Base-by-base conservation (phyloP, 1,140 invertebrate genomes). In the Calephelis virginiensis region DNA sequence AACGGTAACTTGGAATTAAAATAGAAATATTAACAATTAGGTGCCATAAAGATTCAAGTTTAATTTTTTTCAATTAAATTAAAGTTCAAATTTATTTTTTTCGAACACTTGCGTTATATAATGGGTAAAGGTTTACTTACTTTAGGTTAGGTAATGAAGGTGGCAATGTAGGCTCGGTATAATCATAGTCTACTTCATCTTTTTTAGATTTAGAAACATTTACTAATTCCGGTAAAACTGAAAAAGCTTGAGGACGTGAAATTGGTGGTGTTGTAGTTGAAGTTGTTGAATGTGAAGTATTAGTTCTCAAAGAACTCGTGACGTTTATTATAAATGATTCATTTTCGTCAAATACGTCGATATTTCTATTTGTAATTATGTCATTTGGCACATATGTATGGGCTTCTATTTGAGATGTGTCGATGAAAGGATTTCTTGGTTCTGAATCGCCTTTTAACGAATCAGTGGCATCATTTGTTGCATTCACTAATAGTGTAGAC, bases 111-210 rank as follows among this genome's bases (percentile, higher is more conserved):
- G 28, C 28, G 28, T 28, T 17, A 28, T 28, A 3, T 28, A 28
- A 28, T 28, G 2, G 28, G 28, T 28, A 28, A 28, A 28, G 28
- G 0, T 28, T 28, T 72, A 76, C 81, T 89, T 89, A 93, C 93
- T 92, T 92, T 69, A 96, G 91, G 87, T 96, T 96, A 10, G 95
- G 95, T 63, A 96, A 83, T 0, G 95, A 96, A 10, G 95, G 95
- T 9, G 95, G 95, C 63, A 96, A 79, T 6, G 94, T 94, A 1
- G 94, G 94, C 68, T 94, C 94, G 69, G 94, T 93, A 75, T 95
- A 95, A 77, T 95, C 95, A 73, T 94, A 95, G 69, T 94, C 93
- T 70, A 92, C 91, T 71, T 93, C 92, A n/a, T 88, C 83, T 76
- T 92, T 92, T 0, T 80, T 89, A 71, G 92, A 93, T 69, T 90